Conservation (phyloP, 2,797 vertebrate species). For the Xiphophorus birchmanni region DNA sequence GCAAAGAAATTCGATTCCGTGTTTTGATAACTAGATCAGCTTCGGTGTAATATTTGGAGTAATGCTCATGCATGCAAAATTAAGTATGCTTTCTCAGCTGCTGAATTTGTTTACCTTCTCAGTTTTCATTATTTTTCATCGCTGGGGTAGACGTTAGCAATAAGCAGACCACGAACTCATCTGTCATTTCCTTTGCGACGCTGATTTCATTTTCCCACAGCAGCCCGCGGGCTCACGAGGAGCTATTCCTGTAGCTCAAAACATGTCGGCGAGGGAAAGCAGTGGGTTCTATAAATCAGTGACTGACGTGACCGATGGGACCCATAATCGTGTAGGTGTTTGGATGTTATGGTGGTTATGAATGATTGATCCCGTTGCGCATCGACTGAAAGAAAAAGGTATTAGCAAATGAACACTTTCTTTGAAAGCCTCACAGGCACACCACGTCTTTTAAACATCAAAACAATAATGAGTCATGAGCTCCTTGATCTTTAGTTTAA, state of each 20-base stretch:
- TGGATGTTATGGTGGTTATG: slow-evolving; percentile 1
- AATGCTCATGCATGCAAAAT: slow-evolving; percentile 8
- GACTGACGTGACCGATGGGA: not conserved
- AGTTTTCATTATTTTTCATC: slow-evolving; percentile 25
- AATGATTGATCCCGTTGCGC: not conserved
- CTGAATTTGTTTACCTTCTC: slow-evolving; percentile 29
- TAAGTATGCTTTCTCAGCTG: slow-evolving; percentile 4
- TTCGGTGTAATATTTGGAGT: not conserved
- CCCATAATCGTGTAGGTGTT: not conserved
- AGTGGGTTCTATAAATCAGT: not conserved
- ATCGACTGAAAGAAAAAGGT: not conserved
- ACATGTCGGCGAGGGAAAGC: slow-evolving; percentile 1
- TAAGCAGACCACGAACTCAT: slow-evolving; percentile 15
- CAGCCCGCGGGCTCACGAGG: not conserved
- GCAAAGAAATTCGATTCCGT: slow-evolving; percentile 14
- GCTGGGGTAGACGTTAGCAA: slow-evolving; percentile 17
- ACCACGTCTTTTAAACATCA: not conserved
- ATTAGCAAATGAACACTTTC: not conserved
- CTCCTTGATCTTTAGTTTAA: not conserved
- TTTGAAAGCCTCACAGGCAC: not conserved
- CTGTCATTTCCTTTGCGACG: slow-evolving; percentile 30
- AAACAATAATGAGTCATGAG: not conserved
- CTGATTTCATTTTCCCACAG: slow-evolving; percentile 5
- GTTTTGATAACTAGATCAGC: slow-evolving; percentile 16
- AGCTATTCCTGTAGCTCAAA: not conserved